These are phyloP conservation scores for Bellardia pandia DNA, from an alignment of 2,888 invertebrate genomes.

Conservation along the genomic window DNA sequence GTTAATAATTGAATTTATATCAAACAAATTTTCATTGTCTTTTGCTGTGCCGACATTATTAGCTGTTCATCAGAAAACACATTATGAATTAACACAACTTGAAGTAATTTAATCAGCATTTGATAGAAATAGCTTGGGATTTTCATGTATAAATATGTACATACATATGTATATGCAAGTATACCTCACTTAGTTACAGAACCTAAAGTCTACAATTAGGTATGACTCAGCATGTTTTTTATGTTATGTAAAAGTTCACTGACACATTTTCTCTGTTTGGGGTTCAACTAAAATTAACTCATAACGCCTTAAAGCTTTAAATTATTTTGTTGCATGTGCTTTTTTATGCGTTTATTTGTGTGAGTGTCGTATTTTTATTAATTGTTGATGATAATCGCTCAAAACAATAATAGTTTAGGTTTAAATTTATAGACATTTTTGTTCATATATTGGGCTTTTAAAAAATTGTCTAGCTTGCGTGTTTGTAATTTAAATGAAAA, in stretches of 20 bases:
- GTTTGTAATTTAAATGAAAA: not conserved
- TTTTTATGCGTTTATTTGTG: not conserved
- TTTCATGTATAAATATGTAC: not conserved
- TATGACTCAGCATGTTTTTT: constrained; percentile 37
- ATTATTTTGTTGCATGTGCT: constrained; percentile 35
- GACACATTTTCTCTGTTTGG: constrained; percentile 18
- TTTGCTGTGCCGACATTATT: not conserved
- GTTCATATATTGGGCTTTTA: not conserved
- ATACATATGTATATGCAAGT: no score
- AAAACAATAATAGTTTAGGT: not conserved
- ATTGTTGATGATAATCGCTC: not conserved
- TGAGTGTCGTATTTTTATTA: not conserved
- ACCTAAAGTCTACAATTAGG: constrained; percentile 30
- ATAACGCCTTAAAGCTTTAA: constrained; percentile 12
- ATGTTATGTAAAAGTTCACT: constrained; percentile 40
- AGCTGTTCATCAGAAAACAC: not conserved
- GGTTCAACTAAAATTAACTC: constrained; percentile 19
- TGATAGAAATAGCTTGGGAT: not conserved
- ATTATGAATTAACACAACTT: not conserved
- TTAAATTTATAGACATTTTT: not conserved
- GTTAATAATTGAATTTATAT: not conserved
- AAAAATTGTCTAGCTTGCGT: not conserved
- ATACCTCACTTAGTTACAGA: not conserved
- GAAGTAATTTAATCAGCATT: not conserved
- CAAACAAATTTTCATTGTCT: not conserved